A percentile compares a stretch with the other conserved stretches of the same genome.
Conservation (phyloP, 2,113 vertebrate genomes). For the Neogobius melanostomus region DNA sequence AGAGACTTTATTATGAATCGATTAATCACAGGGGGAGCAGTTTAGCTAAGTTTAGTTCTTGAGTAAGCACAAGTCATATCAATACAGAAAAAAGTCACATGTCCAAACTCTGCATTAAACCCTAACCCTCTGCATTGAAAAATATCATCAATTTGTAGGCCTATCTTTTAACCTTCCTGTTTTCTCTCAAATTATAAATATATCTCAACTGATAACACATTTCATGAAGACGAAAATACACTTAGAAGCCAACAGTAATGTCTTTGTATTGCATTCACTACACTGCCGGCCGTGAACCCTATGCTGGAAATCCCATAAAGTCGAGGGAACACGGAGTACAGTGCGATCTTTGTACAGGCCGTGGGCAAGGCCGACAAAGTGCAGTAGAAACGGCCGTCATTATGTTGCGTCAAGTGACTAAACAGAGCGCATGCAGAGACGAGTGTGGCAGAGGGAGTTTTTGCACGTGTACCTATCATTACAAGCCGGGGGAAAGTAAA, state of each 20-base stretch:
- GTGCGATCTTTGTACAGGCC: slow-evolving; percentile 32
- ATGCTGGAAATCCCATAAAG: slow-evolving; percentile 43
- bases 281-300: slow-evolving; percentile 8
- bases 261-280: slow-evolving; percentile 25
- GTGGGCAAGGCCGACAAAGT: not conserved
- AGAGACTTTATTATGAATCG: too few relatives aligned
- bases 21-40: too few relatives aligned
- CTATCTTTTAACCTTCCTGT: too few relatives aligned
- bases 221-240: not conserved
- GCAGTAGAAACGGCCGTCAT: slow-evolving; percentile 13
- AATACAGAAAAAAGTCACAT: too few relatives aligned
- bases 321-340: slow-evolving; percentile 8
- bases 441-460: slow-evolving; percentile 31
- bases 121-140: too few relatives aligned
- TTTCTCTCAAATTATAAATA: too few relatives aligned
- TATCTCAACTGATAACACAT: slow-evolving; percentile 18
- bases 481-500: slow-evolving; percentile 48
- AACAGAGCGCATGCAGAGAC: slow-evolving; percentile 17
- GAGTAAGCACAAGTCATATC: too few relatives aligned
- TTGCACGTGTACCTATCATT: slow-evolving; percentile 60
- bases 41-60: too few relatives aligned
- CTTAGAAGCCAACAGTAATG: slow-evolving; percentile 20
- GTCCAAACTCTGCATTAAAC: too few relatives aligned
- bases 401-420: slow-evolving; percentile 20
- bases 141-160: too few relatives aligned